Percentiles rank a stretch among this genome's conserved stretches.
Evolutionary conservation across 2,888 invertebrate species (phyloP).

Genomic region (Drosophila recens): DNA sequence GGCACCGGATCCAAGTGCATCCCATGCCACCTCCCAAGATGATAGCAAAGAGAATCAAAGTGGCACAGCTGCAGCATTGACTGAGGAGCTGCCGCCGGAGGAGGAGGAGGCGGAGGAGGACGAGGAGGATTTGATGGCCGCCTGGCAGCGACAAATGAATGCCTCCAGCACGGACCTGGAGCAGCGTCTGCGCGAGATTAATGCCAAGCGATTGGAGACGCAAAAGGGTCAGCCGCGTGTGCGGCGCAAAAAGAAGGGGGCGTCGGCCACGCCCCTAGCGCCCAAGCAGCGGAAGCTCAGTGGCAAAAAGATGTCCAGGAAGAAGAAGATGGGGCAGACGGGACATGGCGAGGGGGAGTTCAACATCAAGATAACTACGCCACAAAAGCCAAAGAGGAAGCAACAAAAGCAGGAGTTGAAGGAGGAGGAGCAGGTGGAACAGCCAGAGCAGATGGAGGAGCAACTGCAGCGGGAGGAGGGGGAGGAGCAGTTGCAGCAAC

Average conservation of each 20-base stretch:
- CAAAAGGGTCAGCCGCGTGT: conserved; percentile 29
- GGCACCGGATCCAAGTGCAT: conserved; percentile 13
- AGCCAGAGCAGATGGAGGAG: neutral
- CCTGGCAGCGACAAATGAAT: conserved; percentile 77
- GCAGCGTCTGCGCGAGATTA: conserved; percentile 81
- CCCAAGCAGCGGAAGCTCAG: conserved; percentile 20
- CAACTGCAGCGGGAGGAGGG: neutral
- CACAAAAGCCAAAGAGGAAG: conserved; percentile 56
- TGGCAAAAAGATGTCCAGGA: conserved; percentile 14
- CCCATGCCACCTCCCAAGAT: conserved; percentile 6
- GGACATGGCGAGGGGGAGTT: conserved; percentile 38
- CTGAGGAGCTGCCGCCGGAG: neutral
- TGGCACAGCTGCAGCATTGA: neutral
- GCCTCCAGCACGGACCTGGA: conserved; percentile 75
- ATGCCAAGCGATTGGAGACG: conserved; percentile 61
- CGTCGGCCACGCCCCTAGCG: conserved; percentile 13
- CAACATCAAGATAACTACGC: conserved; percentile 76
- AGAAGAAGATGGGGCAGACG: neutral
- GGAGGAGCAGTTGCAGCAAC: neutral
- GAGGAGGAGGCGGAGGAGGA: conserved; percentile 56
- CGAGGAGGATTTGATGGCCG: conserved; percentile 66
- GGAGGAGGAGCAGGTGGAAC: neutral
- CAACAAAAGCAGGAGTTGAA: neutral
- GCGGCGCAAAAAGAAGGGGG: conserved; percentile 32
- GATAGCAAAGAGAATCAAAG: conserved; percentile 61